Evolutionary conservation across 2,113 vertebrate genomes (phyloP), one percentile per base, ranked within the genome.

Genomic region (Naja naja): DNA sequence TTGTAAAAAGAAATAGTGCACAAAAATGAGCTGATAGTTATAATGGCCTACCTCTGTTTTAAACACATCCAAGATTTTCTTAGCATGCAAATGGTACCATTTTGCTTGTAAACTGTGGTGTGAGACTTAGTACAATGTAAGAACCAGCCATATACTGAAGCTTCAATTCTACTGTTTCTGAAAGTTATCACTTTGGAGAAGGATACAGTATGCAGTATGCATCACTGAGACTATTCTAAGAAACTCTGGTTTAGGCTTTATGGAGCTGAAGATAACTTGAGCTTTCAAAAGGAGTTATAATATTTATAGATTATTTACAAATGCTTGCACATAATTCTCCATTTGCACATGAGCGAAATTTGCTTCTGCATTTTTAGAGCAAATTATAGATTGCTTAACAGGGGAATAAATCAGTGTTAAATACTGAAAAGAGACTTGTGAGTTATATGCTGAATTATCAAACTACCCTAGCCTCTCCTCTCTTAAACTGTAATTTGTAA

Each of bases 361-460:
- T 93, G 94, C 94, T 97, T 96, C 95, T 96, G 95, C 96, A 95
- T 97, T 97, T 97, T 97, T 94, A 94, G 95, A 96, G 95, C 95
- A 97, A 94, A 97, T 97, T 96, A 97, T 95, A 18, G 94, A 96
- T 96, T 97, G 97, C 97, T 96, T 97, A 96, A 97, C 96, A 97
- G 94, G 85, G 94, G 96, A 95, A 96, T 93, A 96, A 93, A 88
- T 0, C 95, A 96, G 96, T 96, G 96, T 96, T 97, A 95, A 96
- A 95, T 93, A 96, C 94, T 95, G 95, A 96, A 97, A 96, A 95
- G 93, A 95, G 94, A 95, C 96, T 87, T 94, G 95, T 94, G 96
- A 96, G 96, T 96, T 95, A 93, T 95, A 90, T 95, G 94, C 86
- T 96, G 95, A 96, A 97, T 96, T 95, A 95, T 95, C 96, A 97